Percentiles rank a stretch among this genome's conserved stretches.
These are phyloP conservation scores for Phaetusa simplex DNA, from an alignment of 2,113 vertebrate species.

Conservation along the genomic window DNA sequence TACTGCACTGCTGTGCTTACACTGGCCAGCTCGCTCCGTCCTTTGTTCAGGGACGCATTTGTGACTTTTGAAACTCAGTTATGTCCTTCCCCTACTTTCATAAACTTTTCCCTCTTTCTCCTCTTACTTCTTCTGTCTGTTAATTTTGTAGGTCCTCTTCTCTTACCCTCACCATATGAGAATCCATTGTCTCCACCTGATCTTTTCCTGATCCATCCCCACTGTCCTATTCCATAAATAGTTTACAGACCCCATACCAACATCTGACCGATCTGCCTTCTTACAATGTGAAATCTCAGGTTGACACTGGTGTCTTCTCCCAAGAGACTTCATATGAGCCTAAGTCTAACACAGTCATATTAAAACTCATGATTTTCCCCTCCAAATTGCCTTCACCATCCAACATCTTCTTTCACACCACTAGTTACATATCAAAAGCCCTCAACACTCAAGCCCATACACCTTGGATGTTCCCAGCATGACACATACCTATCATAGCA, in stretches of 20 bases:
- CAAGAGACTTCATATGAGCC: background rate
- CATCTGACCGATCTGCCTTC: background rate
- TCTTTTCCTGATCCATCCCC: background rate
- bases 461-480: background rate
- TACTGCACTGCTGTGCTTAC: background rate
- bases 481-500: background rate
- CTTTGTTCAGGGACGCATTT: background rate
- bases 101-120: background rate
- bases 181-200: background rate
- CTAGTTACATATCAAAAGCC: background rate
- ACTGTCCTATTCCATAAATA: background rate
- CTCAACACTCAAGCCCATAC: rapidly evolving
- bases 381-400: background rate
- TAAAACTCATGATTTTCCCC: background rate
- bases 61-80: background rate
- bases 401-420: background rate
- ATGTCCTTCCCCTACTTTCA: background rate
- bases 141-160: background rate
- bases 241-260: background rate
- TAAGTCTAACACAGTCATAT: background rate
- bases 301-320: background rate
- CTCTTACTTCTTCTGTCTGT: background rate
- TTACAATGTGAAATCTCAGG: background rate
- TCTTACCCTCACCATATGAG: background rate
- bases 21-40: background rate